These are phyloP conservation scores for Aurelia aurita DNA, from an alignment of 30 jellyfish, hydroid and myxozoan species.

Conservation along the genomic window DNA sequence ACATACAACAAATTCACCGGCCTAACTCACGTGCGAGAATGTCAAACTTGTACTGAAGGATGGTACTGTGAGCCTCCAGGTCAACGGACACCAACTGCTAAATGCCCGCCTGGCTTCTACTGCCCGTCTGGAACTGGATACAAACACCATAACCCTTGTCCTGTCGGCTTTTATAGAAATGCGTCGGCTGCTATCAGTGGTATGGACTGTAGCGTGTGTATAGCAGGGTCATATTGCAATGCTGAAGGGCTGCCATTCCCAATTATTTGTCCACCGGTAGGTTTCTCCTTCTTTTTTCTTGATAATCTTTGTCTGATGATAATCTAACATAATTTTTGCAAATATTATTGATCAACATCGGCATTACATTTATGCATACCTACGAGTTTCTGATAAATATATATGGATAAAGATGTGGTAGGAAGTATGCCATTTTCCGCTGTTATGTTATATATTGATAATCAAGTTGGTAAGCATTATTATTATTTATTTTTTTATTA, in stretches of 20 bases:
- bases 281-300: not conserved
- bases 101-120: conserved; percentile 95
- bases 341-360: no score
- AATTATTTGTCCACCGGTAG: conserved; percentile 83
- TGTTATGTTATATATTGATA: no score
- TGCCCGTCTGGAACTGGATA: conserved; percentile 95
- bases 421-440: no score
- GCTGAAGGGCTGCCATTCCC: conserved; percentile 92
- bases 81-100: conserved; percentile 76
- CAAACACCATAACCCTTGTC: conserved; percentile 90
- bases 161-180: conserved; percentile 94
- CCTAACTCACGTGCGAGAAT: conserved; percentile 79
- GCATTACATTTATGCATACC: no score
- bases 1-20: conserved; percentile 86
- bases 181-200: conserved; percentile 95
- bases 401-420: no score
- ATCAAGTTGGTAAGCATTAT: no score
- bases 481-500: no score
- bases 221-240: conserved; percentile 92
- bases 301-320: no score
- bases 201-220: conserved; percentile 92
- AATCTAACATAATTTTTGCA: no score
- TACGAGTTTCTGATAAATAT: no score
- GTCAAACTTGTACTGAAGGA: conserved; percentile 90
- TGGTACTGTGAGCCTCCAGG: conserved; percentile 97